Evolutionary conservation across 2,888 invertebrate genomes (phyloP).

Genomic region (Macaria notata): DNA sequence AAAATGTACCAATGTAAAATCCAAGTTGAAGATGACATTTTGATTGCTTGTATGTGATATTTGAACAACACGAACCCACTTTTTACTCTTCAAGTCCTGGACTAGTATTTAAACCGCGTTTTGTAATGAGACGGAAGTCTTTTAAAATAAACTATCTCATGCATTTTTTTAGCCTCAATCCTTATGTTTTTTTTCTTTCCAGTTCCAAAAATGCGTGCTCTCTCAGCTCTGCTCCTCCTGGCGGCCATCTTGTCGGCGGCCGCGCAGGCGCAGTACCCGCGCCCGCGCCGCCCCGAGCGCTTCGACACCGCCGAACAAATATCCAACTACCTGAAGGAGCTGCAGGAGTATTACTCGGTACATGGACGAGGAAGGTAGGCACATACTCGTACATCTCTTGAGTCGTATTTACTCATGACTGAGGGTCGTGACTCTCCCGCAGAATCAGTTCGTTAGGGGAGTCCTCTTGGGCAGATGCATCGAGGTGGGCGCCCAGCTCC

Average conservation of each 20-base stretch:
- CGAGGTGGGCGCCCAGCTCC: too few relatives aligned
- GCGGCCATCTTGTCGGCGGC: constrained; percentile 56
- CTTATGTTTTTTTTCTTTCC: constrained; percentile 1
- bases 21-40: too few relatives aligned
- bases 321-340: constrained; percentile 70
- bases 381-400: neutral
- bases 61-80: too few relatives aligned
- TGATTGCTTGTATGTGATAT: too few relatives aligned
- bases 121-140: too few relatives aligned
- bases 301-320: constrained; percentile 74
- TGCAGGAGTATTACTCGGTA: constrained; percentile 74
- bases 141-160: too few relatives aligned
- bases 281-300: constrained; percentile 74
- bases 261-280: constrained; percentile 67
- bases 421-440: too few relatives aligned
- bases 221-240: constrained; percentile 60
- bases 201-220: constrained; percentile 57
- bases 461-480: neutral
- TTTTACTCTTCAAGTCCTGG: too few relatives aligned
- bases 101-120: too few relatives aligned
- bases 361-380: constrained; percentile 70
- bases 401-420: neutral
- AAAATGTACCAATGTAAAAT: too few relatives aligned
- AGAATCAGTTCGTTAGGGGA: too few relatives aligned
- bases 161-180: too few relatives aligned